Evolutionary conservation across 2,888 invertebrate species (phyloP), one percentile per base, ranked within the genome.

Genomic region (Lycia hirtaria): DNA sequence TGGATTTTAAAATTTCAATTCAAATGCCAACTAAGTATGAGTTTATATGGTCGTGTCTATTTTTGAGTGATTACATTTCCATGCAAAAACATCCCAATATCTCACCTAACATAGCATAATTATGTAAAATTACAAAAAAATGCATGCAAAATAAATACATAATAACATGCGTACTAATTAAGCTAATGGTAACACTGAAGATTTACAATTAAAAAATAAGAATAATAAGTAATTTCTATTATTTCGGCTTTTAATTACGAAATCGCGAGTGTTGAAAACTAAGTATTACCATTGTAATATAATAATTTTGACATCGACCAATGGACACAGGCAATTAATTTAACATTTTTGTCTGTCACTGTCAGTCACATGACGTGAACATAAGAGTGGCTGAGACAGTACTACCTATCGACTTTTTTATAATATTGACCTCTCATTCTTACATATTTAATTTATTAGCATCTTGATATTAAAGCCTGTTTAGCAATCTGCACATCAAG

Each of bases 151-250:
- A 33, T 58, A 40, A 50, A 45, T 47, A 47, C n/a, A n/a, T n/a
- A n/a, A n/a, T 47, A 49, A 49, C 57, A 55, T 58, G 57, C 61
- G 52, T 58, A 55, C 61, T 19, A 44, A 33, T 38, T 61, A 52
- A 47, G 22, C 26, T 48, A 41, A 43, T 48, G 48, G 43, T 49
- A 60, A 48, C 54, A 48, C 24, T 33, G 30, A 48, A 26, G 7
- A 20, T 17, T 37, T 15, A 14, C n/a, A 51, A 51, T 58, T 47
- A 48, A 52, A 55, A 57, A 6, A 4, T 59, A 51, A n/a, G 22
- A 22, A 20, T 6, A n/a, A 17, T 32, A 28, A 32, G 4, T 9
- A 28, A 28, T 19, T 37, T 1, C n/a, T n/a, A n/a, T n/a, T 37
- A 37, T 37, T 37, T 37, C n/a, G 17, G 35, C 17, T 35, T 19